Evolutionary conservation across 2,113 vertebrate species (phyloP).

Genomic region (Balaeniceps rex): DNA sequence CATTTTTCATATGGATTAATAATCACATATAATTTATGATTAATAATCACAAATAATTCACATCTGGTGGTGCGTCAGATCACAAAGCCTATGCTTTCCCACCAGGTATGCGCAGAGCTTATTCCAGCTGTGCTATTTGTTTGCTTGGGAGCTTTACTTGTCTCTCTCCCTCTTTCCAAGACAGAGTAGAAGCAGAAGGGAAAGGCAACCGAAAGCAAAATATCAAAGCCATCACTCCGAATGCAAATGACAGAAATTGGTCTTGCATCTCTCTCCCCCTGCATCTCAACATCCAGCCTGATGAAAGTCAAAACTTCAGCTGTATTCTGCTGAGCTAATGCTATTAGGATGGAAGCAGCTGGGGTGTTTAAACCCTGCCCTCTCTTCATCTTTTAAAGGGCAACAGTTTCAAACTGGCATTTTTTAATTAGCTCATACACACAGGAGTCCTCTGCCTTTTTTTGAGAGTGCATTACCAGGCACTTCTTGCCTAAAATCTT

Average conservation of each 20-base stretch:
- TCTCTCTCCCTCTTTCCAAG: not conserved
- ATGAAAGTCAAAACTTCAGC: not conserved
- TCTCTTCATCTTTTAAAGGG: not conserved
- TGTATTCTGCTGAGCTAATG: not conserved
- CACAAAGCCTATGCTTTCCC: not conserved
- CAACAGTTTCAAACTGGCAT: not conserved
- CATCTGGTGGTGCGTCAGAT: not conserved
- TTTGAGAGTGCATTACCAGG: not conserved
- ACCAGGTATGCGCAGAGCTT: not conserved
- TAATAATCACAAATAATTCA: not conserved
- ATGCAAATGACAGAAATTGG: not conserved
- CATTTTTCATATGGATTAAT: not conserved
- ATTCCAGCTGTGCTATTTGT: not conserved
- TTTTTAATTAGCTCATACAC: not conserved
- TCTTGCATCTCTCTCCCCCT: not conserved
- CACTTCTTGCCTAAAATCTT: not conserved
- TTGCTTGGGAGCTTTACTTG: not conserved
- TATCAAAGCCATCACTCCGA: not conserved
- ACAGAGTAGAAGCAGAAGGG: not conserved
- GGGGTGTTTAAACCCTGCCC: not conserved
- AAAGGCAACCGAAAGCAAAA: not conserved
- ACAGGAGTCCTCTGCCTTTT: not conserved
- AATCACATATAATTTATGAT: not conserved
- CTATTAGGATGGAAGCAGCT: not conserved
- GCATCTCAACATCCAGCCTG: not conserved